Evolutionary conservation across 2,888 invertebrate genomes (phyloP).

Genomic region (Conus canariensis): DNA sequence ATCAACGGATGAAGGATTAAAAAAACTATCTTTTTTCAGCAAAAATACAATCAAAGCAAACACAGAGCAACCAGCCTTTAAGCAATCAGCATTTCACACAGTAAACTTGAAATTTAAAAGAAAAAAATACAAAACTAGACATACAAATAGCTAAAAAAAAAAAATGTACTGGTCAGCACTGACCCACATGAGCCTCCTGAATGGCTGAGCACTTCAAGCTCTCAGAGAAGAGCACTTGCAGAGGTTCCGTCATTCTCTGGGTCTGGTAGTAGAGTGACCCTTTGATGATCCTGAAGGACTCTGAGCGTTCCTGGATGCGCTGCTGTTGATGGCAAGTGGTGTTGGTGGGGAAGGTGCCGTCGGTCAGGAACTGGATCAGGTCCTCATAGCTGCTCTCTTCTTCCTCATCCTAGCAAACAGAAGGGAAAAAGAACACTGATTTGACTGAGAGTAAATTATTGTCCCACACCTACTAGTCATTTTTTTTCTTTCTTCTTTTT

Average conservation of each 20-base stretch:
- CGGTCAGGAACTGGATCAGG: conserved; percentile 57
- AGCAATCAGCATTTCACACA: too few species aligned
- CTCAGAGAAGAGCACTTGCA: conserved; percentile 50
- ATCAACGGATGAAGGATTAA: too few species aligned
- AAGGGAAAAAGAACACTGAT: neutral
- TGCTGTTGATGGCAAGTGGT: conserved; percentile 48
- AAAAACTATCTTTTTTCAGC: too few species aligned
- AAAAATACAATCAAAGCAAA: too few species aligned
- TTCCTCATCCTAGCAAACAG: conserved; percentile 37
- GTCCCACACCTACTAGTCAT: too few species aligned
- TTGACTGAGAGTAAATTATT: too few species aligned
- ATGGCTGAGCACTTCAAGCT: conserved; percentile 56
- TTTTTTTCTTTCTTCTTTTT: too few species aligned
- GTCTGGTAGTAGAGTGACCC: conserved; percentile 54
- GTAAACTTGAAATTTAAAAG: too few species aligned
- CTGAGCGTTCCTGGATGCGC: conserved; percentile 55
- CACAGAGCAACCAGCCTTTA: too few species aligned
- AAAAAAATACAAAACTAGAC: too few species aligned
- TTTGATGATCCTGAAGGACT: conserved; percentile 57
- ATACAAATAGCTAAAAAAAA: too few species aligned
- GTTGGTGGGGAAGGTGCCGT: conserved; percentile 53
- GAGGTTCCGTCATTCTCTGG: conserved; percentile 44
- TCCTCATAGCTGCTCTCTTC: conserved; percentile 58
- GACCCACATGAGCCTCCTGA: conserved; percentile 56
- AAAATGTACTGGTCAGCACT: neutral